Percentiles rank a stretch among this genome's conserved stretches.
Evolutionary conservation across 2,113 vertebrate species (phyloP).

Genomic region (Bostrychus sinensis): DNA sequence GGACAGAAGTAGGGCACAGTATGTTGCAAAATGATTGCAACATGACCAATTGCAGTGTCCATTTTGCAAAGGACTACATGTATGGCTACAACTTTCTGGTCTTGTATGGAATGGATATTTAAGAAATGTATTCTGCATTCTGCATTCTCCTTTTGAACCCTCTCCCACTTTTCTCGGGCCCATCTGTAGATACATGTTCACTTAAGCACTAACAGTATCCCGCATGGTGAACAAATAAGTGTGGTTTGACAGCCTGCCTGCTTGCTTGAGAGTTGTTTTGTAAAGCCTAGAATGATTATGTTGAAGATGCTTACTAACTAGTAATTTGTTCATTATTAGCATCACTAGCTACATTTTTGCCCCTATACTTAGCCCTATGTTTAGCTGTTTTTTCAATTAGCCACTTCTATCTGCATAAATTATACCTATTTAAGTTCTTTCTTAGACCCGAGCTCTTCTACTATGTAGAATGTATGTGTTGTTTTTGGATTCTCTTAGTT

Average conservation of each 20-base stretch:
- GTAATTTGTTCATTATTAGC: too few species aligned
- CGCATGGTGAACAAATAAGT: not conserved
- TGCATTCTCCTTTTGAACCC: not conserved
- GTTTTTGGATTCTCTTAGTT: slow-evolving; percentile 5
- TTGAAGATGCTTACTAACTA: too few species aligned
- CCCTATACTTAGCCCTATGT: too few species aligned
- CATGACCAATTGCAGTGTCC: not conserved
- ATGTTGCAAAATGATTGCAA: not conserved
- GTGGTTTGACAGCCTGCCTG: not conserved
- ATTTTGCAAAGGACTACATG: not conserved
- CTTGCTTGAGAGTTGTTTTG: not conserved
- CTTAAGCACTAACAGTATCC: not conserved
- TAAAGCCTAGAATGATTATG: not conserved
- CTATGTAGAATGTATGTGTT: slow-evolving; percentile 40
- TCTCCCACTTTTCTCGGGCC: not conserved
- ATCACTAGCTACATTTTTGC: not conserved
- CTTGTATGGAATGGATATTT: too few species aligned
- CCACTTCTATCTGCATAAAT: too few species aligned
- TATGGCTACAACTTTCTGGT: not conserved
- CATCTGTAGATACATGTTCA: not conserved
- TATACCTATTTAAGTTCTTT: too few species aligned
- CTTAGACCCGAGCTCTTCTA: not conserved
- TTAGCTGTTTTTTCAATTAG: too few species aligned
- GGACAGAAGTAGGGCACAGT: not conserved
- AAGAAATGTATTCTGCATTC: too few species aligned